Conservation (phyloP, 2,888 invertebrate genomes). For the Oscheius sp. region DNA sequence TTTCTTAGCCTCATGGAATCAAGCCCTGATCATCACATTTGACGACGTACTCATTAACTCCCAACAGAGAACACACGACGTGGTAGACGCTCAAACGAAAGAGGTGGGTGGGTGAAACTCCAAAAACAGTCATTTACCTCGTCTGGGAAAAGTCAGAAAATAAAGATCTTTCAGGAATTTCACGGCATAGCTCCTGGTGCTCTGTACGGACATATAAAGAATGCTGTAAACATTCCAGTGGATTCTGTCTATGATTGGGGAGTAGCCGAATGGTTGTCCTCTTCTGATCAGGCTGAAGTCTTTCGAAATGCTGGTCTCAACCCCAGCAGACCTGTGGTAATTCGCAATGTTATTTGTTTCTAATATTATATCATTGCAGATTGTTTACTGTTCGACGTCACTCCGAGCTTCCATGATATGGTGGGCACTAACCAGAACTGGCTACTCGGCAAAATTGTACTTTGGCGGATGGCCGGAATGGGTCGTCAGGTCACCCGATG, state of each 20-base stretch:
- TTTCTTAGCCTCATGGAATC: constrained; percentile 67
- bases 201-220: constrained; percentile 69
- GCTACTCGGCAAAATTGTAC: constrained; percentile 64
- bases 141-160: neutral
- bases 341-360: neutral
- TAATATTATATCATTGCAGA: constrained; percentile 38
- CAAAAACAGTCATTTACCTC: neutral
- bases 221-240: constrained; percentile 67
- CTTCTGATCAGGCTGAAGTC: constrained; percentile 42
- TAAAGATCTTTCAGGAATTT: constrained; percentile 49
- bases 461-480: constrained; percentile 72
- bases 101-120: constrained; percentile 54
- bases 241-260: constrained; percentile 62
- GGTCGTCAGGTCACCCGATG: constrained; percentile 70
- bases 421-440: constrained; percentile 62
- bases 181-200: constrained; percentile 59
- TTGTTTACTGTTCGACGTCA: constrained; percentile 62
- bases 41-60: constrained; percentile 69
- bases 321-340: constrained; percentile 48
- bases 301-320: constrained; percentile 52
- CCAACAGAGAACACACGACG: constrained; percentile 61
- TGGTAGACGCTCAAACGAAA: constrained; percentile 69
- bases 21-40: constrained; percentile 65
- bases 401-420: constrained; percentile 68
- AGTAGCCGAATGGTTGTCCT: constrained; percentile 48